Conservation (phyloP, 2,113 vertebrate genomes). For the Tursiops truncatus region DNA sequence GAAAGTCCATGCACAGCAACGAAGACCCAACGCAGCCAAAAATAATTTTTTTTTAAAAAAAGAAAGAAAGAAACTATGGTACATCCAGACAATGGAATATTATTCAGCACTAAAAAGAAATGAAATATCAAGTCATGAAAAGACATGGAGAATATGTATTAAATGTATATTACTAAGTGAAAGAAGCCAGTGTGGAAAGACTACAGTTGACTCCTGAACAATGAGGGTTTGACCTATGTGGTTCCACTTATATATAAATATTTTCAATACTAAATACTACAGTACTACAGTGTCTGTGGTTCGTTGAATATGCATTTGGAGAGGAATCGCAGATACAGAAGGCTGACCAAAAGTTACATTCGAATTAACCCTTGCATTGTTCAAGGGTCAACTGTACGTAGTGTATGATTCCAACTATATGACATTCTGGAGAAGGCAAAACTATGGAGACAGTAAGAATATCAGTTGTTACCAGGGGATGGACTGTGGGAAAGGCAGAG, state of each 20-base stretch:
- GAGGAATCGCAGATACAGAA: too few relatives aligned
- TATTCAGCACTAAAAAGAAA: neutral
- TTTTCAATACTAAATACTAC: too few relatives aligned
- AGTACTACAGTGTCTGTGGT: too few relatives aligned
- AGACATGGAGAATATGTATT: neutral
- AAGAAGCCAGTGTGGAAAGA: neutral
- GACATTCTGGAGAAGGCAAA: neutral
- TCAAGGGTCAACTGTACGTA: too few relatives aligned
- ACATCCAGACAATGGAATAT: neutral
- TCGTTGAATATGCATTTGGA: too few relatives aligned
- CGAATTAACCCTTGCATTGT: too few relatives aligned
- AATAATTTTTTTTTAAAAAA: too few relatives aligned
- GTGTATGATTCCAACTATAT: neutral
- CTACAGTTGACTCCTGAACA: neutral
- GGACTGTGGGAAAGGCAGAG: neutral
- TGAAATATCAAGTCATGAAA: neutral
- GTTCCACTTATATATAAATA: too few relatives aligned
- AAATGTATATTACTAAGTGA: neutral
- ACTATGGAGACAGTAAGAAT: neutral
- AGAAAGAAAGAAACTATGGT: neutral
- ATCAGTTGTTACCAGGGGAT: neutral
- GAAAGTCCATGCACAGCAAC: too few relatives aligned
- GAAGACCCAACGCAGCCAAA: too few relatives aligned
- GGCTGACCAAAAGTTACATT: too few relatives aligned
- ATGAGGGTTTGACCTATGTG: too few relatives aligned